Evolutionary conservation across 53 echinoderm and acorn worm species (phyloP), one percentile per base, ranked within the genome.

Genomic region (Astropecten irregularis): DNA sequence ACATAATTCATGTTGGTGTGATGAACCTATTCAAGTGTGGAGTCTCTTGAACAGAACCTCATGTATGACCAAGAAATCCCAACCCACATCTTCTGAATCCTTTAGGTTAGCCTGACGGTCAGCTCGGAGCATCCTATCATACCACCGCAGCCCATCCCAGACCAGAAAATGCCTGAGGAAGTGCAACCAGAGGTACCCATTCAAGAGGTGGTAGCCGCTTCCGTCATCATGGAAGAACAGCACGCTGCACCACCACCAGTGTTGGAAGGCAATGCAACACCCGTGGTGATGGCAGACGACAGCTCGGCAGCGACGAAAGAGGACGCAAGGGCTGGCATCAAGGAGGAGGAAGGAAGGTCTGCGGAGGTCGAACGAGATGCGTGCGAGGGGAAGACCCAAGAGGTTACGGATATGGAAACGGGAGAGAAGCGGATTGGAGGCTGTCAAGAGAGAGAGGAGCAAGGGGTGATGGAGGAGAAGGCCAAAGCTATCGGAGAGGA

Each of bases 31-130:
- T n/a, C n/a, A n/a, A n/a, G n/a, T n/a, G n/a, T n/a, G n/a, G n/a
- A n/a, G n/a, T n/a, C n/a, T n/a, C n/a, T n/a, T n/a, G n/a, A n/a
- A n/a, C n/a, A n/a, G n/a, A n/a, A n/a, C n/a, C n/a, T n/a, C n/a
- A n/a, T n/a, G n/a, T n/a, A n/a, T n/a, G n/a, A n/a, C n/a, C n/a
- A n/a, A n/a, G n/a, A n/a, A n/a, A n/a, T n/a, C n/a, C n/a, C n/a
- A n/a, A n/a, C n/a, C n/a, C n/a, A n/a, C n/a, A n/a, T n/a, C n/a
- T n/a, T n/a, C n/a, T n/a, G n/a, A n/a, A n/a, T n/a, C n/a, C 22
- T 69, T 30, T 13, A 77, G 66, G 95, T 91, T 27, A 77, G 59
- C 7, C 84, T 97, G 22, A 97, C 94, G 1, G 65, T 97, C 77
- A 89, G 90, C 82, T 91, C 89, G 0, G 87, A 85, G 63, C 48